phyloP scores from a whole-genome alignment of 2,888 invertebrate species.

The Drosophila cyrtoloma region DNA sequence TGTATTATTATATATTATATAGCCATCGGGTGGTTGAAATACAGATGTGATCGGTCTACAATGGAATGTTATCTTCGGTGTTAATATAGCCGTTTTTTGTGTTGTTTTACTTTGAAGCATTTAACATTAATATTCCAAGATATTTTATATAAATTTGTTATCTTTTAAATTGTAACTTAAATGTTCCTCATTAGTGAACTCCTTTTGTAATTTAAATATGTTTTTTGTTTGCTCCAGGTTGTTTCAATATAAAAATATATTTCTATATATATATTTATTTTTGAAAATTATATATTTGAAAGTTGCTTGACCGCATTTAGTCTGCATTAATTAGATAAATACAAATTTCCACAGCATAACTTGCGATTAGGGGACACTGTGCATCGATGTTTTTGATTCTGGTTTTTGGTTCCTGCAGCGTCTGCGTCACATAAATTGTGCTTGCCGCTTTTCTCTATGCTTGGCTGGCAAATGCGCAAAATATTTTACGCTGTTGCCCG shows the following conservation, averaged over 20 bases:
- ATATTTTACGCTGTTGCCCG: constrained; percentile 51
- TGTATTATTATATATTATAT: background rate
- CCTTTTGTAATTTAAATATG: background rate
- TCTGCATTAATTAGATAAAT: background rate
- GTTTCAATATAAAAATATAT: too few relatives aligned
- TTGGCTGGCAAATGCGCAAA: constrained; percentile 55
- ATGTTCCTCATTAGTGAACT: background rate
- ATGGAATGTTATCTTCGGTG: background rate
- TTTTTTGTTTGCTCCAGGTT: background rate
- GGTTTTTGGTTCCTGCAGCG: constrained; percentile 31
- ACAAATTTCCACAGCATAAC: background rate
- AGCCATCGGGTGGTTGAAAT: background rate
- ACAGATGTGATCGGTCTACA: background rate
- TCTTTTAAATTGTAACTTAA: background rate
- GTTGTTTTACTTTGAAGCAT: background rate
- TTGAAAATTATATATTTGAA: background rate
- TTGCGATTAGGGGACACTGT: constrained; percentile 29
- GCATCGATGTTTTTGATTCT: constrained; percentile 13
- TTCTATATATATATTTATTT: background rate
- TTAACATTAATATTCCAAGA: background rate
- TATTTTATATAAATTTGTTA: background rate
- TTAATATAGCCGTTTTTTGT: background rate
- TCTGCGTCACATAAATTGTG: constrained; percentile 73
- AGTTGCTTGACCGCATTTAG: background rate
- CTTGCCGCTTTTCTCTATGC: constrained; percentile 38